These are phyloP conservation scores for Epistrophella euchroma DNA, from an alignment of 2,888 invertebrate genomes.

Conservation along the genomic window DNA sequence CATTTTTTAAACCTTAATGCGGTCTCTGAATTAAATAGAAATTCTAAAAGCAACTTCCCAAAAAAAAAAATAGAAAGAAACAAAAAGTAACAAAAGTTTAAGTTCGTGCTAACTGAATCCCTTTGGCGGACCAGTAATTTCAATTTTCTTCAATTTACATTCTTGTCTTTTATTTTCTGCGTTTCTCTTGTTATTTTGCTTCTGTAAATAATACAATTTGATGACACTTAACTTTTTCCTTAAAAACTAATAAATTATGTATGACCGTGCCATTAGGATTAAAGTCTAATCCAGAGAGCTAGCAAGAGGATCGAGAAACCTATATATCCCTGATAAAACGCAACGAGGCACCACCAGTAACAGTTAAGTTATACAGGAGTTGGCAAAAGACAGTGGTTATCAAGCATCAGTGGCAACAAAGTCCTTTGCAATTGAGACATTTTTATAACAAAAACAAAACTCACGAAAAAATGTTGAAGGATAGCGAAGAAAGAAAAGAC, in stretches of 20 bases:
- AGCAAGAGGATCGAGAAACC: constrained; percentile 55
- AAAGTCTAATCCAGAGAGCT: constrained; percentile 56
- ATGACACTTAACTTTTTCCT: constrained; percentile 71
- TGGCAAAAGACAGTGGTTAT: constrained; percentile 42
- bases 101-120: constrained; percentile 47
- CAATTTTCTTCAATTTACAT: constrained; percentile 72
- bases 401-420: constrained; percentile 40
- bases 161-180: constrained; percentile 21
- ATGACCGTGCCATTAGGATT: constrained; percentile 73
- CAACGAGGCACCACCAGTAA: constrained; percentile 7
- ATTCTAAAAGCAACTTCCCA: constrained; percentile 29
- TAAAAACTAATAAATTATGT: constrained; percentile 74
- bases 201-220: constrained; percentile 73
- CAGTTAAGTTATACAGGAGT: constrained; percentile 21
- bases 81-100: constrained; percentile 36
- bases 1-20: constrained; percentile 60
- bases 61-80: constrained; percentile 5
- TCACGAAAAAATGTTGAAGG: constrained; percentile 24
- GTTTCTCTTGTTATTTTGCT: constrained; percentile 27
- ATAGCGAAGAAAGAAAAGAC: not conserved
- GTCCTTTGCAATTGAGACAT: constrained; percentile 68
- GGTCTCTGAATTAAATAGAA: constrained; percentile 57
- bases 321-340: constrained; percentile 40
- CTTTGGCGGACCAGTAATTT: constrained; percentile 66
- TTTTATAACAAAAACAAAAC: constrained; percentile 45